Evolutionary conservation across 1,140 invertebrate genomes (phyloP), one percentile per base, ranked within the genome.

Genomic region (Akabosia matsudoensis): DNA sequence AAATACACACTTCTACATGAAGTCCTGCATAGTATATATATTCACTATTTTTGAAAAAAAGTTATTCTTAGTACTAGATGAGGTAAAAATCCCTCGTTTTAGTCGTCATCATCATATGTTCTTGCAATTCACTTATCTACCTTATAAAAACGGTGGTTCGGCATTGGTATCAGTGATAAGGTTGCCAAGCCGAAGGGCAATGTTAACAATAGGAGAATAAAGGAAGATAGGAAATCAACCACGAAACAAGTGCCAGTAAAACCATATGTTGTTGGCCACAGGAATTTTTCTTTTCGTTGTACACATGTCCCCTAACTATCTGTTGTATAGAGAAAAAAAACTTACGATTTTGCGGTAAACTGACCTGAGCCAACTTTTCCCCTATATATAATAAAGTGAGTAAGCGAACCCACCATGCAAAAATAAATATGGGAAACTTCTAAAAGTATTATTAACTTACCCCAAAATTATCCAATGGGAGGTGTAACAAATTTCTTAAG

Each of bases 231-330:
- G 61, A 67, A 67, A 67, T 67, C 61, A 67, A 67, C 61, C 61
- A 67, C 61, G 61, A 67, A 67, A 67, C 61, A 67, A 67, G 61
- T 67, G 61, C 61, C 61, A 67, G 61, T 67, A 67, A 67, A 67
- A 67, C 31, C 61, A 67, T 67, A 67, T 67, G 61, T 67, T 67
- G 61, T 67, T 67, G 61, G 61, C 61, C 61, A 13, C 61, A 67
- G 61, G 61, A 67, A 67, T 67, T 67, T 61, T 22, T 67, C 54
- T 56, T 24, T 56, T 24, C n/a, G 28, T 67, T 30, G 3, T 30
- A 67, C 61, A 67, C 31, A 67, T 67, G 61, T 67, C 61, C 61
- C 61, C 24, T 18, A 45, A 45, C 37, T 10, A 45, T 18, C 37
- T 18, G 37, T 10, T 7, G 37, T n/a, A n/a, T n/a, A 45, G 18